Evolutionary conservation across 2,113 vertebrate genomes (phyloP), one percentile per base, ranked within the genome.

Genomic region (Thunnus maccoyii): DNA sequence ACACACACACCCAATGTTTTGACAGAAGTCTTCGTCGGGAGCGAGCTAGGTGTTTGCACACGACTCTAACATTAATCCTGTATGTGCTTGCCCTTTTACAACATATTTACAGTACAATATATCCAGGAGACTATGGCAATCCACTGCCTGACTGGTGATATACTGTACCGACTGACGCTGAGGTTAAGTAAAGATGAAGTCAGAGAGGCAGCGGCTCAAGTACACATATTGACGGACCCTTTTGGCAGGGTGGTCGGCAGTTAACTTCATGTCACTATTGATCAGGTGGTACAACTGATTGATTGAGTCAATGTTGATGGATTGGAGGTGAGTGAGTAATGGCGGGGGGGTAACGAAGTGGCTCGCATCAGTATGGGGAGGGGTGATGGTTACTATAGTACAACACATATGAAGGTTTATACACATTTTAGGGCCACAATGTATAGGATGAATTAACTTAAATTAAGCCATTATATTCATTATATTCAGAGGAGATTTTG

Each of bases 221-320:
- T n/a, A 56, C 27, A 76, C 75, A 64, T 87, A 89, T 83, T 6
- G 89, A 90, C 83, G 70, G 62, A 66, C 36, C 58, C 77, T 80
- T 22, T 25, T 58, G 78, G 47, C 71, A 82, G 72, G 71, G 62
- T 61, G 70, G 67, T 60, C 81, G 6, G 77, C 86, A 73, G 88
- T 86, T 90, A 86, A 92, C 92, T 86, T 85, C 75, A 63, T 84
- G 88, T 89, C 48, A 30, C 57, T 93, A 95, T 94, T 88, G 93
- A 94, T 91, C 72, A 62, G 67, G 58, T 81, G 86, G 88, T 91
- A 89, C 78, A 76, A 41, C 58, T 0, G 13, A 91, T 87, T 85
- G 81, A 92, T 86, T 57, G 72, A 63, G 60, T 87, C 60, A 22
- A 79, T 74, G 71, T 14, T 92, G 93, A 94, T 92, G 84, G 88